Evolutionary conservation across 2,888 invertebrate species (phyloP).

Genomic region (Lycia hirtaria): DNA sequence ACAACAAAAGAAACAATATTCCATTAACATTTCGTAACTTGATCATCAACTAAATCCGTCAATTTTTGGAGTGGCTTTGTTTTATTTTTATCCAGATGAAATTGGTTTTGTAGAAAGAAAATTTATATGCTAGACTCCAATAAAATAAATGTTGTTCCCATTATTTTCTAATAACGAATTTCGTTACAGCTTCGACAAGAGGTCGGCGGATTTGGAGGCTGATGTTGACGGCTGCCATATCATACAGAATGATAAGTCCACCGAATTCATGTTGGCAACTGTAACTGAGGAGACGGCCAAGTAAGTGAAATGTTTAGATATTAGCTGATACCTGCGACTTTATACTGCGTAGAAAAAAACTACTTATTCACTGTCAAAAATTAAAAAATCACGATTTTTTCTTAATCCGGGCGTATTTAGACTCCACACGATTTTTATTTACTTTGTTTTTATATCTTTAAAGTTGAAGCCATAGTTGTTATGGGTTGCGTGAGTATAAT

Average conservation of each 20-base stretch:
- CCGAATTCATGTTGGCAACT: constrained; percentile 95
- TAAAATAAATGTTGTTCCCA: neutral
- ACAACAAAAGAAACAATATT: constrained; percentile 19
- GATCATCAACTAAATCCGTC: constrained; percentile 11
- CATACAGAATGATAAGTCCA: constrained; percentile 95
- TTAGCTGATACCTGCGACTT: too few species aligned
- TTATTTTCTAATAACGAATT: constrained; percentile 10
- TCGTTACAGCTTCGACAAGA: constrained; percentile 71
- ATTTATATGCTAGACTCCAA: neutral
- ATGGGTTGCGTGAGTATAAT: too few species aligned
- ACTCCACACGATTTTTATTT: too few species aligned
- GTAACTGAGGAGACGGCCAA: constrained; percentile 92
- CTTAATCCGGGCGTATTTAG: too few species aligned
- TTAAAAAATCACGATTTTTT: too few species aligned
- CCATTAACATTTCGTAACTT: constrained; percentile 11
- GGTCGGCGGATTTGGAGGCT: constrained; percentile 86
- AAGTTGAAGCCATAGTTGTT: too few species aligned
- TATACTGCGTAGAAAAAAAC: too few species aligned
- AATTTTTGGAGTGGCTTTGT: constrained; percentile 9
- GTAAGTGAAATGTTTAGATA: constrained; percentile 86
- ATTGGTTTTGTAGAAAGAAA: constrained; percentile 3
- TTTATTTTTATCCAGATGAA: constrained; percentile 13
- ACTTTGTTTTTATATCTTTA: too few species aligned
- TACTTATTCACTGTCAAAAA: too few species aligned
- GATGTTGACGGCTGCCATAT: constrained; percentile 91